Percentiles rank a stretch among this genome's conserved stretches.
These are phyloP conservation scores for Hydractinia echinata DNA, from an alignment of 30 jellyfish, hydroid and myxozoan species.

Conservation along the genomic window DNA sequence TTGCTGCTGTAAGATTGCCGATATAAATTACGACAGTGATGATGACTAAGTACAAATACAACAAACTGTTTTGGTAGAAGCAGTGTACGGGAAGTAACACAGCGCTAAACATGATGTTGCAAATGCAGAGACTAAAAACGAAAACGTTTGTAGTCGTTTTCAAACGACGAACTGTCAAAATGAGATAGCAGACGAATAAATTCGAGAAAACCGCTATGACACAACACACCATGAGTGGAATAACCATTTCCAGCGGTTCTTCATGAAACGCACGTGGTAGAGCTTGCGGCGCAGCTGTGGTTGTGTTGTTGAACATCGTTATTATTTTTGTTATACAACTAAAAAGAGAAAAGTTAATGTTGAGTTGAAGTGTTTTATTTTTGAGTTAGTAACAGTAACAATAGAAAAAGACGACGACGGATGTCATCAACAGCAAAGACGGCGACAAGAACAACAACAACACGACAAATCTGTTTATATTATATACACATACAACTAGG, in stretches of 20 bases:
- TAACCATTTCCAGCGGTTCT: constrained; percentile 26
- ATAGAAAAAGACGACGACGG: too few relatives aligned
- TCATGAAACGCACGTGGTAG: not conserved
- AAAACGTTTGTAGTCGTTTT: constrained; percentile 70
- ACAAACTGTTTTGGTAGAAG: constrained; percentile 28
- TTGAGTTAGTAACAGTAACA: too few relatives aligned
- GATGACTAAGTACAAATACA: constrained; percentile 41
- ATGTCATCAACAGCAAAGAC: too few relatives aligned
- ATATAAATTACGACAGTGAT: constrained; percentile 51
- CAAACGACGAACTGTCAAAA: constrained; percentile 28
- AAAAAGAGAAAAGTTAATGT: not conserved
- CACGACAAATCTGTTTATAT: too few relatives aligned
- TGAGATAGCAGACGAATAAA: constrained; percentile 56
- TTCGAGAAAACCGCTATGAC: constrained; percentile 44
- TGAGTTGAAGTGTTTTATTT: too few relatives aligned
- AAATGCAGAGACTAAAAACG: constrained; percentile 64
- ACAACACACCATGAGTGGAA: constrained; percentile 55
- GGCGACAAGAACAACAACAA: too few relatives aligned
- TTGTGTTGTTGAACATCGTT: not conserved
- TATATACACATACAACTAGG: too few relatives aligned
- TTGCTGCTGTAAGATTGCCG: constrained; percentile 63
- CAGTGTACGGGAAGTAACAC: constrained; percentile 55
- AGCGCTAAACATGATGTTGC: constrained; percentile 61
- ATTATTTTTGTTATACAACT: too few relatives aligned
- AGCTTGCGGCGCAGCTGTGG: not conserved